Percentiles rank a stretch among this genome's conserved stretches.
Evolutionary conservation across 2,797 vertebrate genomes (phyloP).

Genomic region (Acridotheres tristis): DNA sequence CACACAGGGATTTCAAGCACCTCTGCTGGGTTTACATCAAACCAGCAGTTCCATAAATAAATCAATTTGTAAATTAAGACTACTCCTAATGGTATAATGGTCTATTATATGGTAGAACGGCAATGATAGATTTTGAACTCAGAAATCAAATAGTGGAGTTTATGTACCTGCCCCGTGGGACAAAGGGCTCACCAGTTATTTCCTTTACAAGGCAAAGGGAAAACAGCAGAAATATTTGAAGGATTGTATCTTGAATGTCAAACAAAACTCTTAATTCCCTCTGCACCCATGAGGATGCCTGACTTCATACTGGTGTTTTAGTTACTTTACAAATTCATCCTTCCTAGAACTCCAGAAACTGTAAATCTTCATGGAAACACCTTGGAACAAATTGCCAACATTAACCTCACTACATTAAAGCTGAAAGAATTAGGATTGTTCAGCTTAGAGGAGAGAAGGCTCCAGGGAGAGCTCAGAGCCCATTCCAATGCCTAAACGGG

Average conservation of each 20-base stretch:
- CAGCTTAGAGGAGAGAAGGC: not conserved
- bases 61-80: not conserved
- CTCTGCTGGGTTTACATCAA: not conserved
- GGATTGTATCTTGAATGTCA: not conserved
- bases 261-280: not conserved
- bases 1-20: not conserved
- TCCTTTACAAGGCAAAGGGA: not conserved
- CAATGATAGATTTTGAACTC: not conserved
- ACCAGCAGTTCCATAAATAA: not conserved
- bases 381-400: not conserved
- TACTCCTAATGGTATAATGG: not conserved
- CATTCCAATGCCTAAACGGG: accelerated
- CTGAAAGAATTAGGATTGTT: not conserved
- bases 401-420: not conserved
- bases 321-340: not conserved
- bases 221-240: not conserved
- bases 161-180: not conserved
- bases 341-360: not conserved
- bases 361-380: not conserved
- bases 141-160: not conserved
- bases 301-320: not conserved
- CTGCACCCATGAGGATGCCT: not conserved
- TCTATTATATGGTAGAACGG: not conserved
- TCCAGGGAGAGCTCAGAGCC: not conserved
- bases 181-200: not conserved